phyloP scores from a whole-genome alignment of 2,797 vertebrate species.

The Acanthopagrus latus region DNA sequence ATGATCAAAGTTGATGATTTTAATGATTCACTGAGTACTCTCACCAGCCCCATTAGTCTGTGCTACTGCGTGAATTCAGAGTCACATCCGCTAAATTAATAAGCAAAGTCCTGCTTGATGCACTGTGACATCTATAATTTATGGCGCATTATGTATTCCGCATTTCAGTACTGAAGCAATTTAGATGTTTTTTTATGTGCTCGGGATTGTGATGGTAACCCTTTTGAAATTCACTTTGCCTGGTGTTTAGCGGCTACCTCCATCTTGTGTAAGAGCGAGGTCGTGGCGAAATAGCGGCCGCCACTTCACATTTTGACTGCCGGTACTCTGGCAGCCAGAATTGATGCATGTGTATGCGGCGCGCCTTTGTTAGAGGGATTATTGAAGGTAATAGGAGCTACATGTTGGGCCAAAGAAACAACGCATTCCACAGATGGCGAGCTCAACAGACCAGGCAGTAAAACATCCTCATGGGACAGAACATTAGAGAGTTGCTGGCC shows the following conservation, averaged over 20 bases:
- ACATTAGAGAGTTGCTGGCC: slow-evolving; percentile 16
- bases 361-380: slow-evolving; percentile 6
- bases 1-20: slow-evolving; percentile 47
- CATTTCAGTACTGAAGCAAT: slow-evolving; percentile 50
- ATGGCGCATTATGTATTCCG: slow-evolving; percentile 49
- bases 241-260: slow-evolving; percentile 38
- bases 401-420: slow-evolving; percentile 15
- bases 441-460: slow-evolving; percentile 24
- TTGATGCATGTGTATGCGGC: slow-evolving; percentile 2
- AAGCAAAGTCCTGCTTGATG: slow-evolving; percentile 55
- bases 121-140: slow-evolving; percentile 57
- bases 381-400: background rate
- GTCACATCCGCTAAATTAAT: slow-evolving; percentile 64
- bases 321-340: slow-evolving; percentile 3
- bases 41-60: slow-evolving; percentile 50
- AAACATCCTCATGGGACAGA: slow-evolving; percentile 21
- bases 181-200: slow-evolving; percentile 41
- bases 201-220: slow-evolving; percentile 33
- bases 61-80: slow-evolving; percentile 36
- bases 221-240: slow-evolving; percentile 46
- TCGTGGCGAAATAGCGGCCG: slow-evolving; percentile 38
- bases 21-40: slow-evolving; percentile 36
- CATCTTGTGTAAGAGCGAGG: slow-evolving; percentile 39
- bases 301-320: slow-evolving; percentile 25
- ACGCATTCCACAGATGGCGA: slow-evolving; percentile 41